phyloP scores from a whole-genome alignment of 2,888 invertebrate species.

The Cybosia mesomella region DNA sequence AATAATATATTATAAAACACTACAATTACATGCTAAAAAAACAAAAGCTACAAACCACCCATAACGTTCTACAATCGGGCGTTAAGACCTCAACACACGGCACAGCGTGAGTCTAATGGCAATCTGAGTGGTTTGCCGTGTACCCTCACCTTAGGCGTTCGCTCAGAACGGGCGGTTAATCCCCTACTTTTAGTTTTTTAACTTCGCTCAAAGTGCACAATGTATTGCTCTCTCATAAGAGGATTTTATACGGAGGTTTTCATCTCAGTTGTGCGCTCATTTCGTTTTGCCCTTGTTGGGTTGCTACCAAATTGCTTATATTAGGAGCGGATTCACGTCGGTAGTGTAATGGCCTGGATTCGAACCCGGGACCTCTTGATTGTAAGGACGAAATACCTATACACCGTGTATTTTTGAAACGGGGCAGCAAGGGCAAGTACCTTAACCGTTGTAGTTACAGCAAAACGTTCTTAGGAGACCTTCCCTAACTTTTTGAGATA shows the following conservation, averaged over 20 bases:
- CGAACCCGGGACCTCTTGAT: no score
- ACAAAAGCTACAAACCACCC: constrained; percentile 20
- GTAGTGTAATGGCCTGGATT: no score
- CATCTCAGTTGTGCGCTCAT: constrained; percentile 29
- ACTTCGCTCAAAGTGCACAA: constrained; percentile 65
- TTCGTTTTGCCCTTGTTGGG: constrained; percentile 21
- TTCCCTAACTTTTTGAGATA: no score
- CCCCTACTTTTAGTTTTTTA: constrained; percentile 79
- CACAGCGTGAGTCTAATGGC: constrained; percentile 66
- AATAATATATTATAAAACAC: no score
- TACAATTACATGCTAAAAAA: constrained; percentile 22
- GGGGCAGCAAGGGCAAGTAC: no score
- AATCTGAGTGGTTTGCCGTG: constrained; percentile 81
- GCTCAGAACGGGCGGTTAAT: constrained; percentile 62
- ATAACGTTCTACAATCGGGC: constrained; percentile 35
- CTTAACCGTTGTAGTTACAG: no score
- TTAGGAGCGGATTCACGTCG: no score
- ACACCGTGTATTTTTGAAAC: no score
- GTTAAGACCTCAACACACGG: constrained; percentile 48
- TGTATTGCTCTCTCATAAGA: constrained; percentile 72
- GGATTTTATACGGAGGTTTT: constrained; percentile 55
- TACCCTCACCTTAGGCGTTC: constrained; percentile 69
- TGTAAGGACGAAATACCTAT: no score
- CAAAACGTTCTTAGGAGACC: no score
- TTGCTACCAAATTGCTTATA: no score